These are phyloP conservation scores for Empidonax alnorum DNA, from an alignment of 2,113 vertebrate species.

Conservation along the genomic window DNA sequence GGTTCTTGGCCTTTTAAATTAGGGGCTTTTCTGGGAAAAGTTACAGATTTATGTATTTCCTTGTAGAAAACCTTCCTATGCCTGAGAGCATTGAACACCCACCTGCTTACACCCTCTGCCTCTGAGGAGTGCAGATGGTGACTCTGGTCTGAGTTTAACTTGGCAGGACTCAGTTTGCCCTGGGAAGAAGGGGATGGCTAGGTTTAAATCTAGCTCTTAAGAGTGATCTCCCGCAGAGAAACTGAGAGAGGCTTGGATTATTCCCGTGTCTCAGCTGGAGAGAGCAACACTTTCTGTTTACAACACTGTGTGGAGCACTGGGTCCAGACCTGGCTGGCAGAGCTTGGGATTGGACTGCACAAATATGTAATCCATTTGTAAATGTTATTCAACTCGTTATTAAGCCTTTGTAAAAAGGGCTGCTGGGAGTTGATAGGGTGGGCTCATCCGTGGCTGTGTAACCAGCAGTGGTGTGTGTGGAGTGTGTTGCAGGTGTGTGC, in stretches of 20 bases:
- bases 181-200: not conserved
- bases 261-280: not conserved
- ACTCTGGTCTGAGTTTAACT: not conserved
- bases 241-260: not conserved
- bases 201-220: not conserved
- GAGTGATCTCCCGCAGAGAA: not conserved
- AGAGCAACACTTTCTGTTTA: not conserved
- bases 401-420: not conserved
- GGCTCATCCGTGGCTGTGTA: not conserved
- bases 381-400: not conserved
- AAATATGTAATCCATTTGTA: not conserved
- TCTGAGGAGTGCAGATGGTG: not conserved
- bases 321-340: not conserved
- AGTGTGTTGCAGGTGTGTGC: not conserved
- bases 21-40: not conserved
- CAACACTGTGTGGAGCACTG: not conserved
- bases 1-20: not conserved
- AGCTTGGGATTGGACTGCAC: not conserved
- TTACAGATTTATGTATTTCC: rapidly evolving
- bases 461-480: not conserved
- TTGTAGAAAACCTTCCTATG: not conserved
- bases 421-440: not conserved
- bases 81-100: not conserved
- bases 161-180: not conserved
- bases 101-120: not conserved